Evolutionary conservation across 2,888 invertebrate species (phyloP), one percentile per base, ranked within the genome.

Genomic region (Beris morrisii): DNA sequence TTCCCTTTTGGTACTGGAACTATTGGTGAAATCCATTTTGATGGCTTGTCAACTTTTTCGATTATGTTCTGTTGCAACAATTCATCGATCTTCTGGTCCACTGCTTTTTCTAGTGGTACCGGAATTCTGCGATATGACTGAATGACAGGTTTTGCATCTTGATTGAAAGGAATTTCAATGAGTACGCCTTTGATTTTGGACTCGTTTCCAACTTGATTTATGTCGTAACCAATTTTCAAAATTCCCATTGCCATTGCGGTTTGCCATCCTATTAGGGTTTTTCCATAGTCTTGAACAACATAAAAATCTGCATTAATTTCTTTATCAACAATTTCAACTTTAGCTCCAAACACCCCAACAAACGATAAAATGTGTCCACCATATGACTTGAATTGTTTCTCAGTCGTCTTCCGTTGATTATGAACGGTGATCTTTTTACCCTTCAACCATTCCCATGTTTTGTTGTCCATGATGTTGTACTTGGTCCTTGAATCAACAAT

Each of bases 11-110:
- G 70, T 13, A 73, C 70, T 13, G 73, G 64, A 3, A 75, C 74
- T 3, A 76, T 71, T 9, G 75, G 71, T 71, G 75, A 73, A 66
- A 77, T 68, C 75, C 76, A 77, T 52, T 61, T 48, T 30, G 73
- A 72, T 7, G 73, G 73, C 58, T 45, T 15, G 15, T 9, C 12
- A 9, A 46, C 46, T 9, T 46, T 46, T 1, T 46, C 46, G 6
- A 46, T 46, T 5, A 46, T 46, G 11, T 15, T 5, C 5, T 46
- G 5, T 5, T 5, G 7, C 15, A 46, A 11, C 46, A 69, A 64
- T 68, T 72, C 72, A 65, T 71, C 65, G 7, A 69, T 43, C 31
- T 64, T 66, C 11, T 32, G n/a, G 5, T 68, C 38, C 2, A 59
- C 53, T n/a, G 7, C 9, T 44, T 30, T 63, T 28, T 69, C 67